Conservation (phyloP, 35 echinoderm and acorn worm species). For the Ptychodera flava region DNA sequence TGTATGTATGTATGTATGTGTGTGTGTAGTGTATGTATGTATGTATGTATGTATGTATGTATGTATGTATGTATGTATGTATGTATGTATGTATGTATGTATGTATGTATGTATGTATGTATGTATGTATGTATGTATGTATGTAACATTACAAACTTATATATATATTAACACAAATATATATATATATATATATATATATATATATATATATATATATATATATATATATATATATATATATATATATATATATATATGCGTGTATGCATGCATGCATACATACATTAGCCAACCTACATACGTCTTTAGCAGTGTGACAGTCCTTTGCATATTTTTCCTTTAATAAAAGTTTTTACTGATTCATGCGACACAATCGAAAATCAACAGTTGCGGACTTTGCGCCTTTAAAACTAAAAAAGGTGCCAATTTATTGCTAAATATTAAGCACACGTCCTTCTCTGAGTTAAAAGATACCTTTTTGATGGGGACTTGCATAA, state of each 20-base stretch:
- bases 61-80: background rate
- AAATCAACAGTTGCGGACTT: no score
- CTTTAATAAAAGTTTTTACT: no score
- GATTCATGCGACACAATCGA: no score
- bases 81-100: background rate
- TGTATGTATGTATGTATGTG: background rate
- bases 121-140: slow-evolving; percentile 2
- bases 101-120: slow-evolving; percentile 2
- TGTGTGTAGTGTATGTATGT: background rate
- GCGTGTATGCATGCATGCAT: background rate
- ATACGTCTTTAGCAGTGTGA: no score
- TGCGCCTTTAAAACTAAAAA: no score
- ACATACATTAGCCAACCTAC: no score
- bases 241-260: background rate
- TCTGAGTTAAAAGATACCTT: no score
- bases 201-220: background rate
- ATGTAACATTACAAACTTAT: background rate
- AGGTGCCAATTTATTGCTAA: no score
- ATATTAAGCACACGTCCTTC: no score
- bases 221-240: background rate
- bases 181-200: background rate
- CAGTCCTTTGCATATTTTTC: no score
- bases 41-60: background rate
- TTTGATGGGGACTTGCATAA: no score
- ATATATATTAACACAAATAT: background rate